phyloP scores from a whole-genome alignment of 1,140 invertebrate genomes.

The Amyelois transitella region DNA sequence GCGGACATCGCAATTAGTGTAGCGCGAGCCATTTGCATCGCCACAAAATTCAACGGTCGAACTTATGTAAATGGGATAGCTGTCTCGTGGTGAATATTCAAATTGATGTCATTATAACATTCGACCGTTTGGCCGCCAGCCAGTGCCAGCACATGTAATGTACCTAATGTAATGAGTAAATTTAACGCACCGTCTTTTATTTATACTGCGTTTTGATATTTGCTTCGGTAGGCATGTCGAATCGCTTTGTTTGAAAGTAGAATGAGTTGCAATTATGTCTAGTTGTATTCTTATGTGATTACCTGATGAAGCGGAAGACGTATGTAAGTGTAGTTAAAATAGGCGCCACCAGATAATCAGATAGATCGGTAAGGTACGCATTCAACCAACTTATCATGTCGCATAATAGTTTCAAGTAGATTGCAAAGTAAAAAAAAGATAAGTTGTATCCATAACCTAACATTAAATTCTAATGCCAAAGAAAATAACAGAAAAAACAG shows the following conservation, averaged over 20 bases:
- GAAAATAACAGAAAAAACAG: slow-evolving; percentile 66
- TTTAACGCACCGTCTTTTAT: slow-evolving; percentile 49
- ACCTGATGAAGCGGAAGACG: too few species aligned
- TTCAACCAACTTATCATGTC: slow-evolving; percentile 10
- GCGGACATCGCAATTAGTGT: slow-evolving; percentile 46
- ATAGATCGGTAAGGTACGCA: slow-evolving; percentile 1
- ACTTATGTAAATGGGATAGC: slow-evolving; percentile 71
- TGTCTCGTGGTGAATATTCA: slow-evolving; percentile 73
- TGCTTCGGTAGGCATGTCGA: slow-evolving; percentile 4
- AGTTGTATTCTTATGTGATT: neutral
- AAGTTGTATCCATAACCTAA: slow-evolving; percentile 38
- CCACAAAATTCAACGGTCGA: slow-evolving; percentile 66
- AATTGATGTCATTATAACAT: slow-evolving; percentile 74
- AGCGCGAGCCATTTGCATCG: slow-evolving; percentile 48
- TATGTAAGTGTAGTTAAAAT: too few species aligned
- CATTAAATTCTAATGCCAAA: slow-evolving; percentile 53
- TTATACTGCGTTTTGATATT: slow-evolving; percentile 28
- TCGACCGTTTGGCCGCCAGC: slow-evolving; percentile 62
- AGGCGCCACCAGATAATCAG: too few species aligned
- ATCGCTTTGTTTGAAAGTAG: slow-evolving; percentile 1
- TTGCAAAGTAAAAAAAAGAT: slow-evolving; percentile 45
- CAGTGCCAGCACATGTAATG: slow-evolving; percentile 38
- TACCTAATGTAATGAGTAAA: slow-evolving; percentile 66
- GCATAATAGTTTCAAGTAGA: neutral
- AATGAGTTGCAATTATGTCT: slow-evolving; percentile 3